phyloP scores from a whole-genome alignment of 2,888 invertebrate genomes.

The Allophyes oxyacanthae region DNA sequence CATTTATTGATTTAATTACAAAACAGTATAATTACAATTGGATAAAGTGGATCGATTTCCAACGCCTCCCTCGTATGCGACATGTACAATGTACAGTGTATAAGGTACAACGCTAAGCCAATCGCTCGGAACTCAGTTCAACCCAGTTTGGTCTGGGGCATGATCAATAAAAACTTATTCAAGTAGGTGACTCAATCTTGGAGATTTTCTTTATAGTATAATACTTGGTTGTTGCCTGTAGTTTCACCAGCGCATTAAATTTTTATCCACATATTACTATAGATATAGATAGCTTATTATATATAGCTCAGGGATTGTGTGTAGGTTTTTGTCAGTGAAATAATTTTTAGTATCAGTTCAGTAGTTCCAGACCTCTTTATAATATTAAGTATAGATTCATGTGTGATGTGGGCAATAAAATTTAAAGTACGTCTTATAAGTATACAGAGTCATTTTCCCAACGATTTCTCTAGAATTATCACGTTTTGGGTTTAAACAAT shows the following conservation, averaged over 20 bases:
- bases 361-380: too few species aligned
- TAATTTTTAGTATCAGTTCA: too few species aligned
- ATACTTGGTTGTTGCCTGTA: too few species aligned
- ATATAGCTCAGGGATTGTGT: too few species aligned
- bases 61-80: slow-evolving; percentile 22
- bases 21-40: slow-evolving; percentile 22
- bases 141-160: slow-evolving; percentile 26
- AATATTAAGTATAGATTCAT: too few species aligned
- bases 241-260: too few species aligned
- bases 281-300: too few species aligned
- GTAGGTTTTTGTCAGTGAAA: too few species aligned
- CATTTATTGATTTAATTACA: not conserved
- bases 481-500: slow-evolving; percentile 5
- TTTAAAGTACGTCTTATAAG: not conserved
- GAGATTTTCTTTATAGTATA: slow-evolving; percentile 7
- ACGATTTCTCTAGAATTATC: not conserved
- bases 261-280: too few species aligned
- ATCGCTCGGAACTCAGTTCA: slow-evolving; percentile 26
- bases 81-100: slow-evolving; percentile 36
- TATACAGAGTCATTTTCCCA: not conserved
- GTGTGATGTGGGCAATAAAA: slow-evolving; percentile 2
- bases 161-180: slow-evolving; percentile 42
- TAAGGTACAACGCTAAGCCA: slow-evolving; percentile 28
- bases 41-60: slow-evolving; percentile 30
- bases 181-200: slow-evolving; percentile 32